Evolutionary conservation across 2,113 vertebrate species (phyloP), one percentile per base, ranked within the genome.

Genomic region (Rhadina sibilatrix): DNA sequence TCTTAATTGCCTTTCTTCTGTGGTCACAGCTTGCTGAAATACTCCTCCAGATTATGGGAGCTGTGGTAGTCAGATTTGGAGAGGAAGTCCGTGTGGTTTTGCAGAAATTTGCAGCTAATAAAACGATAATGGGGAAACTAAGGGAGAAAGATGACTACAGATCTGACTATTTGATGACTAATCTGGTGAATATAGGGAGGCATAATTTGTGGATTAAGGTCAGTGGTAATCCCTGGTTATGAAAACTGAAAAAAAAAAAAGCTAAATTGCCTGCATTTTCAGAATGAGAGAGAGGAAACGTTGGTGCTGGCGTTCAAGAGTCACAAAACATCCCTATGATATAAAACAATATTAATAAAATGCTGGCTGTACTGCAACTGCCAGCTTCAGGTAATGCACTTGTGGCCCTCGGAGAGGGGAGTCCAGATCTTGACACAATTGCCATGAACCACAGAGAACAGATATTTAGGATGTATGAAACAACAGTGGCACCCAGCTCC

Each of bases 41-140:
- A 83, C 35, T 93, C 64, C 54, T 64, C 35, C 54, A 44, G 72
- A 37, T 94, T 59, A 74, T 33, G 50, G 79, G 31, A 95, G 31
- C 50, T 77, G 50, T 31, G 63, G 83, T 53, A 93, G 88, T 69
- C 88, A 90, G 59, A 69, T 59, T 94, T 86, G 90, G 86, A 93
- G 83, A 92, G 71, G 86, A 95, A 92, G 47, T 23, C 50, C 50
- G 15, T 76, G 87, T 86, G 90, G 86, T 90, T 96, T 90, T 83
- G 37, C 54, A 92, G 68, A 88, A 95, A 86, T 81, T 86, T 93
- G 72, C 56, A 96, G 68, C 76, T 94, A 95, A 93, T 93, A 83
- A 90, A 92, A 95, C 2, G 46, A 44, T 83, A 90, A 46, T 74
- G 52, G 74, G 38, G 72, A 93, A 96, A 92, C 35, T 46, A 50